Percentiles rank a stretch among this genome's conserved stretches.
Conservation (phyloP, 2,797 vertebrate genomes). For the Cyprinodon diabolis region DNA sequence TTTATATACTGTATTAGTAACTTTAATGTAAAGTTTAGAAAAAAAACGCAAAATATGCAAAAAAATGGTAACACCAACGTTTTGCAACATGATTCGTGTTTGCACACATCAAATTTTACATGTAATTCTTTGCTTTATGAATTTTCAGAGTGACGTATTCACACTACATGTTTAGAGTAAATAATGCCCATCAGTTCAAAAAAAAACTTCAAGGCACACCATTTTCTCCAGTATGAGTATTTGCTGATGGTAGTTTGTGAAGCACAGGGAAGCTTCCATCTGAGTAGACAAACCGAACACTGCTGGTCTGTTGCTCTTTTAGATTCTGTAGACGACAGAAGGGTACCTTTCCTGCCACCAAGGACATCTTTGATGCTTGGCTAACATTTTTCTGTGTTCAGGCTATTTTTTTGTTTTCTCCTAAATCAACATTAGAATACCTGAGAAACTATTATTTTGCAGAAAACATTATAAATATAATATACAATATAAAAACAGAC, state of each 20-base stretch:
- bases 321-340: slow-evolving; percentile 25
- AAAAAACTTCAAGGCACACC: slow-evolving; percentile 51
- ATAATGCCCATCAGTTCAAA: slow-evolving; percentile 26
- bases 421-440: slow-evolving; percentile 3
- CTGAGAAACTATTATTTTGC: not conserved
- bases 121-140: slow-evolving; percentile 39
- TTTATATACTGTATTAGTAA: not conserved
- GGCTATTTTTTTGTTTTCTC: not conserved
- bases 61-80: slow-evolving; percentile 13
- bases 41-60: not conserved
- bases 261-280: slow-evolving; percentile 19
- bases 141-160: slow-evolving; percentile 33
- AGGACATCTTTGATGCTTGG: not conserved
- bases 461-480: not conserved
- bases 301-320: slow-evolving; percentile 51
- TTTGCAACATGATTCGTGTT: slow-evolving; percentile 28
- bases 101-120: slow-evolving; percentile 35
- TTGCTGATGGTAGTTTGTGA: slow-evolving; percentile 42
- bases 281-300: slow-evolving; percentile 33
- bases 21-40: not conserved
- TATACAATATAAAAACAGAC: too few relatives aligned
- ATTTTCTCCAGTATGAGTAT: slow-evolving; percentile 18
- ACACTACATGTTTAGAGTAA: slow-evolving; percentile 11
- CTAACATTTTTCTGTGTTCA: slow-evolving; percentile 1
- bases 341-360: slow-evolving; percentile 29